These are phyloP conservation scores for Augochlorella aurata DNA, from an alignment of 2,888 invertebrate genomes.

Conservation along the genomic window DNA sequence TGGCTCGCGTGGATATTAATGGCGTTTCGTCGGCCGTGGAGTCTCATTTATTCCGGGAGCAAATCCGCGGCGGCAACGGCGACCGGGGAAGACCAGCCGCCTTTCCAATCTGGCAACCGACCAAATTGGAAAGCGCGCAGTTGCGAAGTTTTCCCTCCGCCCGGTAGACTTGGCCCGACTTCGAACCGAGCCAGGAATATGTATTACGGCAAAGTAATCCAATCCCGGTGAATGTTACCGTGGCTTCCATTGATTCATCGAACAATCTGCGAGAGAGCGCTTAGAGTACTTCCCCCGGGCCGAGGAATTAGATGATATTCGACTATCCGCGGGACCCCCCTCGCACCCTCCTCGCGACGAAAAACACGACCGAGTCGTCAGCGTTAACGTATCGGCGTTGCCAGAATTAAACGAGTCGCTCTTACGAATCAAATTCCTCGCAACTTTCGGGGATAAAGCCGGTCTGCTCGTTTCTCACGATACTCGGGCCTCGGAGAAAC, in stretches of 20 bases:
- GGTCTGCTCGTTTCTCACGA: too few species aligned
- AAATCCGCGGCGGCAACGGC: constrained; percentile 30
- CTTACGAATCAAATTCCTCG: background rate
- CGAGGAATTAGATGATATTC: constrained; percentile 62
- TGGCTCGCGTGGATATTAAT: constrained; percentile 73
- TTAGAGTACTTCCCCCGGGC: constrained; percentile 35
- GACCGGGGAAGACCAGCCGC: constrained; percentile 33
- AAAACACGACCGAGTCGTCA: background rate
- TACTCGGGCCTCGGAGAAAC: too few species aligned
- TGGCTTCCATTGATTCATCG: constrained; percentile 70
- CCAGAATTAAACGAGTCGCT: too few species aligned
- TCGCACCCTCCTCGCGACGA: background rate
- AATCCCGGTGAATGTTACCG: constrained; percentile 66
- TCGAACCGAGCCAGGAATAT: constrained; percentile 60
- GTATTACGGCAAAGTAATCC: constrained; percentile 69
- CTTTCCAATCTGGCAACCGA: constrained; percentile 74
- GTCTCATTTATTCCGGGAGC: constrained; percentile 64
- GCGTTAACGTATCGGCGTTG: background rate
- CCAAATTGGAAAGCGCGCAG: constrained; percentile 78
- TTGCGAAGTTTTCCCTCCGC: constrained; percentile 70
- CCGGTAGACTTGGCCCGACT: constrained; percentile 55
- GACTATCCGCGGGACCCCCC: constrained; percentile 22
- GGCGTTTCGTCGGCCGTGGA: constrained; percentile 67
- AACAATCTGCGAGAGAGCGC: constrained; percentile 63
- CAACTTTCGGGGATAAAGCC: too few species aligned